Percentiles rank a stretch among this genome's conserved stretches.
Evolutionary conservation across 2,113 vertebrate species (phyloP).

Genomic region (Hemichromis elongatus): DNA sequence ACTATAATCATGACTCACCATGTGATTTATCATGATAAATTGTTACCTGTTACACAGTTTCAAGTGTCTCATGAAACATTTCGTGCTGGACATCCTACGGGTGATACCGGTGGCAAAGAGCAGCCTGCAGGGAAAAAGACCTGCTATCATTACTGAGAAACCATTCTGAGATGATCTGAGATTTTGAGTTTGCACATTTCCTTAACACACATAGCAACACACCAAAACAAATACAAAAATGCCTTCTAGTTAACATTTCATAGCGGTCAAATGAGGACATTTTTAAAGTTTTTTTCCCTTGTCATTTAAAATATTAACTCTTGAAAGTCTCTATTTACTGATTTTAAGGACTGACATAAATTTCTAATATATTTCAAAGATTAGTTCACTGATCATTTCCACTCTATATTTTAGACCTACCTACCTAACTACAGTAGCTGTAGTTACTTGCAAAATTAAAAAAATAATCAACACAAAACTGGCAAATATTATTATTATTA

Average conservation of each 20-base stretch:
- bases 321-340: background rate
- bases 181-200: background rate
- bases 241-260: background rate
- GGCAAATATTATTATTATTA: too few relatives aligned
- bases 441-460: too few relatives aligned
- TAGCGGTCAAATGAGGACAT: background rate
- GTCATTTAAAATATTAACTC: background rate
- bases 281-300: background rate
- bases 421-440: too few relatives aligned
- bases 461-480: too few relatives aligned
- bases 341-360: background rate
- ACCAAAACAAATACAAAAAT: background rate
- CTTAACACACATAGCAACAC: background rate
- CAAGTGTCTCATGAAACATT: constrained; percentile 71
- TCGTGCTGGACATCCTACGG: constrained; percentile 73
- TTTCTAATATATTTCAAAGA: background rate
- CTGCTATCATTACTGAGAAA: background rate
- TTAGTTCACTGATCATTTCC: background rate
- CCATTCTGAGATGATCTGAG: background rate
- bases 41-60: constrained; percentile 36
- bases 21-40: background rate
- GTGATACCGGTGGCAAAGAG: constrained; percentile 76
- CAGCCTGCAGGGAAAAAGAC: constrained; percentile 43
- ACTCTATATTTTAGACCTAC: background rate
- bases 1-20: background rate